Evolutionary conservation across 2,797 vertebrate species (phyloP).

Genomic region (Dendrocincla fuliginosa): DNA sequence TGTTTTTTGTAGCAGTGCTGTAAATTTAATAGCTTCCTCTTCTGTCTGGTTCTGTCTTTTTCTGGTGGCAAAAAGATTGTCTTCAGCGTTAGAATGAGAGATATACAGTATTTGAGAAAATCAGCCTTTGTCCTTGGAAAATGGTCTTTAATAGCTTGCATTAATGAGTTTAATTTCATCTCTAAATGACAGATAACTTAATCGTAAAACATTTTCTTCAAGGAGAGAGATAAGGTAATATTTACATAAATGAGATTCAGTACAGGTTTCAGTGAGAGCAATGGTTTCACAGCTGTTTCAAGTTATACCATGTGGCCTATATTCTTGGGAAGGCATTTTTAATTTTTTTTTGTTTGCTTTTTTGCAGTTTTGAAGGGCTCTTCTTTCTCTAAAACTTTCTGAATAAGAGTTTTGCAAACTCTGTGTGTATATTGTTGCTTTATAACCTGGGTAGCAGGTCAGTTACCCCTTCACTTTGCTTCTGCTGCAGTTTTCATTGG

Average conservation of each 20-base stretch:
- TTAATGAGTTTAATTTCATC: conserved; percentile 71
- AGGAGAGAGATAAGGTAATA: not conserved
- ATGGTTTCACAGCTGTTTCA: not conserved
- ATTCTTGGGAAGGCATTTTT: not conserved
- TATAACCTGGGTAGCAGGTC: conserved; percentile 23
- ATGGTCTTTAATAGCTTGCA: conserved; percentile 48
- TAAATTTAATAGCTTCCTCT: conserved; percentile 13
- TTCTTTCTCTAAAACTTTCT: not conserved
- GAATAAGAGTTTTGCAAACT: not conserved
- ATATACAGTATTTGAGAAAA: conserved; percentile 29
- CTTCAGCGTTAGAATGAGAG: not conserved
- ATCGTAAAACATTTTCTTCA: conserved; percentile 20
- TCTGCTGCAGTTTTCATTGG: conserved; percentile 44
- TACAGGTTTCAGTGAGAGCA: not conserved
- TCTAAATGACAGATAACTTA: conserved; percentile 57
- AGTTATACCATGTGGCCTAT: not conserved
- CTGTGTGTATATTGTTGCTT: not conserved
- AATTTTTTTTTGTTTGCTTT: too few relatives aligned
- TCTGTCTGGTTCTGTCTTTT: conserved; percentile 4
- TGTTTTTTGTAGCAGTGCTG: not conserved
- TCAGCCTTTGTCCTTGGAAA: conserved; percentile 64
- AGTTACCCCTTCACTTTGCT: not conserved
- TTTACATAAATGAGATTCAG: not conserved
- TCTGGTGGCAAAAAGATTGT: conserved; percentile 24
- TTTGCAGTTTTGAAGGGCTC: not conserved